Conservation (phyloP, 2,113 vertebrate genomes). For the Ameiurus melas region DNA sequence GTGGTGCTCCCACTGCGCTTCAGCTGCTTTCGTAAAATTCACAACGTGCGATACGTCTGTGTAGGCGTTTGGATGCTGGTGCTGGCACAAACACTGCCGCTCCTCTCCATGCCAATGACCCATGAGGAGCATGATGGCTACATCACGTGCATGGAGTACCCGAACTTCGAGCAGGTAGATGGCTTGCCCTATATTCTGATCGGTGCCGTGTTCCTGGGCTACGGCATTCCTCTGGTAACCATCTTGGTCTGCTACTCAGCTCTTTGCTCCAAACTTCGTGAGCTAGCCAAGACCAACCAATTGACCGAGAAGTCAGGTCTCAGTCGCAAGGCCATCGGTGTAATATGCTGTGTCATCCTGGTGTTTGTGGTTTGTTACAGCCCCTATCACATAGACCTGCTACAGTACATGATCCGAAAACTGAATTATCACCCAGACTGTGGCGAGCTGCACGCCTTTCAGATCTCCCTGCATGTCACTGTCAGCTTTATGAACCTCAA, state of each 20-base stretch:
- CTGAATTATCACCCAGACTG: conserved; percentile 73
- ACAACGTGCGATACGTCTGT: conserved; percentile 82
- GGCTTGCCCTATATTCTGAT: conserved; percentile 83
- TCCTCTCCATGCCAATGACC: conserved; percentile 81
- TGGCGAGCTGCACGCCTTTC: conserved; percentile 77
- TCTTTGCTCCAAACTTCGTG: conserved; percentile 85
- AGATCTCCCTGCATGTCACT: conserved; percentile 88
- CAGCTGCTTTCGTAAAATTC: conserved; percentile 78
- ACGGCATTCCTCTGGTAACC: conserved; percentile 79
- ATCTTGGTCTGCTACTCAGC: conserved; percentile 88
- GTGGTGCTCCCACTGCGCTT: conserved; percentile 89
- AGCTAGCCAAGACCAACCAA: conserved; percentile 83
- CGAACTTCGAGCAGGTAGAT: conserved; percentile 82
- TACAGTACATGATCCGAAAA: conserved; percentile 94
- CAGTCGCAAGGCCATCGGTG: conserved; percentile 90
- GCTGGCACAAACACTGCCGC: conserved; percentile 86
- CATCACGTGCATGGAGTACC: conserved; percentile 95
- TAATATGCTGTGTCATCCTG: conserved; percentile 89
- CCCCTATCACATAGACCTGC: conserved; percentile 88
- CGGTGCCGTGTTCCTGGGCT: conserved; percentile 86
- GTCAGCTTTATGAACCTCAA: conserved; percentile 97
- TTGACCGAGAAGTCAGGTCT: conserved; percentile 87
- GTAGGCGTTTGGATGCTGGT: conserved; percentile 85
- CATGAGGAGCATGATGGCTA: conserved; percentile 60
- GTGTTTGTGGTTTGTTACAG: conserved; percentile 92